These are phyloP conservation scores for Raja brachyura DNA, from an alignment of 2,113 vertebrate genomes.

Conservation along the genomic window DNA sequence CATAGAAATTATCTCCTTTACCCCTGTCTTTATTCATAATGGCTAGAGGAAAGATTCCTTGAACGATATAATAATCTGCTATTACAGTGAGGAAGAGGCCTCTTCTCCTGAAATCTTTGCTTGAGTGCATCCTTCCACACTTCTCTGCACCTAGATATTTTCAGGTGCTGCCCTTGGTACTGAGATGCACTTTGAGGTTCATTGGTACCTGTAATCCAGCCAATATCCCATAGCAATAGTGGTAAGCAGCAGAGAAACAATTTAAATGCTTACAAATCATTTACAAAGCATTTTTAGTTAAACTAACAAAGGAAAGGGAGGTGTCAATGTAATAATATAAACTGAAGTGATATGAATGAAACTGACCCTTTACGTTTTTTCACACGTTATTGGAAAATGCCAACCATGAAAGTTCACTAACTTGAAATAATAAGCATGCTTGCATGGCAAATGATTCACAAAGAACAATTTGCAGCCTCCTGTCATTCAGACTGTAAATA, in stretches of 20 bases:
- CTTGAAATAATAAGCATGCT: background rate
- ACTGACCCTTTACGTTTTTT: background rate
- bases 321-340: background rate
- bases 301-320: background rate
- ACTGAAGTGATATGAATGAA: background rate
- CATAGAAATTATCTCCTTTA: no score
- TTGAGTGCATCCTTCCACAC: background rate
- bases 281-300: background rate
- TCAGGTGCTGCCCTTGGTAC: background rate
- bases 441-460: background rate
- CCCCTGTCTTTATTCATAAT: no score
- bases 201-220: background rate
- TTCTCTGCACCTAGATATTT: background rate
- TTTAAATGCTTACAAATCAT: background rate
- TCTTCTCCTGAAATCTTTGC: background rate
- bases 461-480: background rate
- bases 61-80: no score
- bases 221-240: background rate
- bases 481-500: background rate
- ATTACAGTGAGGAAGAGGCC: background rate
- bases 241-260: background rate
- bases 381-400: background rate
- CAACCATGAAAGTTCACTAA: background rate
- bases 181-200: background rate
- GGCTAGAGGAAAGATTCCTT: no score